Evolutionary conservation across 2,797 vertebrate genomes (phyloP).

Genomic region (Hippoglossus hippoglossus): DNA sequence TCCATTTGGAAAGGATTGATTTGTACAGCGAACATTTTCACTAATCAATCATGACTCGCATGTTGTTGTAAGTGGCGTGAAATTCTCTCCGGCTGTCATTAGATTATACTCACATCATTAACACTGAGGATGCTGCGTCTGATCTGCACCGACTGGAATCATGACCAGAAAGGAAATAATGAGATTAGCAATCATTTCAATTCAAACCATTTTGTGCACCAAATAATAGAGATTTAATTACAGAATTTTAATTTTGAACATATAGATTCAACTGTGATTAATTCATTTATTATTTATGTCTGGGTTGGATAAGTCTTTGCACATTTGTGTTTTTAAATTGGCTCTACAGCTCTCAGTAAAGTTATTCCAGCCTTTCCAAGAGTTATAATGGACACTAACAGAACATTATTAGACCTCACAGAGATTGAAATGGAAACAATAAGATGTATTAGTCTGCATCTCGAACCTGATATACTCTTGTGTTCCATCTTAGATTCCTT

Average conservation of each 20-base stretch:
- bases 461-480: constrained; percentile 12
- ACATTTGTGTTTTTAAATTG: constrained; percentile 2
- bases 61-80: constrained; percentile 13
- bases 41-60: constrained; percentile 48
- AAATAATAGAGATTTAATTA: background rate
- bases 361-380: constrained; percentile 4
- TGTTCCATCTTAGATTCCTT: constrained; percentile 22
- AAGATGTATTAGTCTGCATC: constrained; percentile 6
- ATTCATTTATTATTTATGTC: background rate
- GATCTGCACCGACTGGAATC: background rate
- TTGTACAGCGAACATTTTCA: constrained; percentile 25
- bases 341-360: constrained; percentile 2
- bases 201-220: background rate
- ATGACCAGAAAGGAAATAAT: background rate
- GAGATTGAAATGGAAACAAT: constrained; percentile 17
- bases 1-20: constrained; percentile 44
- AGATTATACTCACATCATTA: constrained; percentile 16
- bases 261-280: background rate
- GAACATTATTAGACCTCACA: constrained; percentile 14
- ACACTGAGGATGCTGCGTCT: background rate
- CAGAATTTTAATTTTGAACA: background rate
- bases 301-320: background rate
- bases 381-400: constrained; percentile 23
- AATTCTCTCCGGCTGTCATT: constrained; percentile 3
- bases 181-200: background rate